Evolutionary conservation across 2,113 vertebrate species (phyloP).

Genomic region (Stigmatopora nigra): DNA sequence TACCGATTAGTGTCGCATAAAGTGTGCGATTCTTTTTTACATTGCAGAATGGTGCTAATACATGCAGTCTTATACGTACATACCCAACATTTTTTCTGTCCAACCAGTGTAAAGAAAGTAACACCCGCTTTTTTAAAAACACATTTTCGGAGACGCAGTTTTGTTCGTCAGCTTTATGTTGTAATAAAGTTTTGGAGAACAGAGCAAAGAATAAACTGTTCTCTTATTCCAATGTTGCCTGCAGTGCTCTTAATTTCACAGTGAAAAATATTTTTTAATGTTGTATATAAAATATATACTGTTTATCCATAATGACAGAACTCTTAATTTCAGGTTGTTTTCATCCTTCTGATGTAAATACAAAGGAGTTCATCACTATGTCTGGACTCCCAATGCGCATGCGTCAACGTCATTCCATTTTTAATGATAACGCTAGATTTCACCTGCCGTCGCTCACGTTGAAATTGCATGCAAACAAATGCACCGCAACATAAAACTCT

Average conservation of each 20-base stretch:
- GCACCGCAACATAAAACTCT: background rate
- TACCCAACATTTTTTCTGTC: slow-evolving; percentile 16
- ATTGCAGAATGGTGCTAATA: slow-evolving; percentile 55
- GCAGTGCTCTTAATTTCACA: slow-evolving; percentile 20
- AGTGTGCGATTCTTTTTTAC: slow-evolving; percentile 4
- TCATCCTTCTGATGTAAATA: too few species aligned
- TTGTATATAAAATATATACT: too few species aligned
- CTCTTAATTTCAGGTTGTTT: too few species aligned
- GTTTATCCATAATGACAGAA: too few species aligned
- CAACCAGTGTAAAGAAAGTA: background rate
- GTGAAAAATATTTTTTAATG: background rate
- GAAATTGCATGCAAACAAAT: background rate
- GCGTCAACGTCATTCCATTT: background rate
- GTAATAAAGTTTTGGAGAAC: slow-evolving; percentile 73
- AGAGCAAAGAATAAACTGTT: slow-evolving; percentile 59
- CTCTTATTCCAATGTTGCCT: slow-evolving; percentile 23
- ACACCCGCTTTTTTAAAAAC: slow-evolving; percentile 12
- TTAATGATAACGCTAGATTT: background rate
- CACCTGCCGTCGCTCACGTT: background rate
- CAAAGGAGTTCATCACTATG: too few species aligned
- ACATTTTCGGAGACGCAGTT: slow-evolving; percentile 54
- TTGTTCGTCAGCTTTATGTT: slow-evolving; percentile 72
- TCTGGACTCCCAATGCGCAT: background rate
- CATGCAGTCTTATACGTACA: slow-evolving; percentile 17
- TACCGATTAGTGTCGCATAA: slow-evolving; percentile 35